Conservation (phyloP, 2,113 vertebrate species). For the Vulpes vulpes region DNA sequence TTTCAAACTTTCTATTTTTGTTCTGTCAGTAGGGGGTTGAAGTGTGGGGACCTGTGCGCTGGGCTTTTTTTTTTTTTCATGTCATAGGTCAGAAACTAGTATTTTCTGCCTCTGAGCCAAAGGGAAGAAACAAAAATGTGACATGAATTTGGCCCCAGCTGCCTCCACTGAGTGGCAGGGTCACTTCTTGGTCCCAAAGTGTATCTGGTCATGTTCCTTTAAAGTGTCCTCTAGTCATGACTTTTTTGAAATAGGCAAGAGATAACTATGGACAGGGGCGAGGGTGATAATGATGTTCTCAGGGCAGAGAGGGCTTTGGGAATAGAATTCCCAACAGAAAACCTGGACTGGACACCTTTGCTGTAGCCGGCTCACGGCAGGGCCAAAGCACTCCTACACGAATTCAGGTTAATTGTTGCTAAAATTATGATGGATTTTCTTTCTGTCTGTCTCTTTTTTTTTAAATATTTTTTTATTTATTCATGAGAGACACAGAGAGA, state of each 20-base stretch:
- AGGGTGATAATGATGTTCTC: neutral
- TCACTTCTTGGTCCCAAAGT: neutral
- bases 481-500: too few species aligned
- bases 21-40: neutral
- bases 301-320: neutral
- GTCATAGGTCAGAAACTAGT: conserved; percentile 20
- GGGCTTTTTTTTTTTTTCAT: neutral
- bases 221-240: neutral
- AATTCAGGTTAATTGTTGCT: conserved; percentile 81
- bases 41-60: neutral
- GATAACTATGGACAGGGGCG: too few species aligned
- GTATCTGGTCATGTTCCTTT: neutral
- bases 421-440: conserved; percentile 71
- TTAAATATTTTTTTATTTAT: too few species aligned
- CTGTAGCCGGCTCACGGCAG: neutral
- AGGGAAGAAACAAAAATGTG: neutral
- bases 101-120: conserved; percentile 19
- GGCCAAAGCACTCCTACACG: neutral
- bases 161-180: neutral
- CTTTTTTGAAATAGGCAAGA: neutral
- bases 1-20: conserved; percentile 50
- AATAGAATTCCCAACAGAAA: neutral
- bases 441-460: neutral
- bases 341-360: neutral
- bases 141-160: neutral